A percentile compares a stretch with the other conserved stretches of the same genome.
Evolutionary conservation across 2,797 vertebrate genomes (phyloP).

Genomic region (Otus scops): DNA sequence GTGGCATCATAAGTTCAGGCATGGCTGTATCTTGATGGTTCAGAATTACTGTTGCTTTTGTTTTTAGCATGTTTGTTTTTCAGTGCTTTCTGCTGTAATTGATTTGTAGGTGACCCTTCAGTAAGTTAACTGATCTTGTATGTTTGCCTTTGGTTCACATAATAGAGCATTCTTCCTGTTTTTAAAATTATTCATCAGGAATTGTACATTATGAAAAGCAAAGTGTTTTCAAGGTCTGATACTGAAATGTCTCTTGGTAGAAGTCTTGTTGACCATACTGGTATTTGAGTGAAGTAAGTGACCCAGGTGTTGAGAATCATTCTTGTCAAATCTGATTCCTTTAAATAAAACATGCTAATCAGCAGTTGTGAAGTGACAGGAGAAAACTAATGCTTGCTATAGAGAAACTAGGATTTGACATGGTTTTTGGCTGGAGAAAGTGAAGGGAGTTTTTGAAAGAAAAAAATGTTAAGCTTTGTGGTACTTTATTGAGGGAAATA

Average conservation of each 20-base stretch:
- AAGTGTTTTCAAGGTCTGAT: neutral
- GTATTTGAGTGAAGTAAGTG: neutral
- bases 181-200: neutral
- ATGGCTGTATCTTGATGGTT: neutral
- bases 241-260: neutral
- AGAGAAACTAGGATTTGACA: neutral
- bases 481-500: neutral
- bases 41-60: neutral
- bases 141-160: neutral
- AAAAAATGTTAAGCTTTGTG: neutral
- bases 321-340: neutral
- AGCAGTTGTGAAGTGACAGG: neutral
- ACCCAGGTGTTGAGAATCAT: neutral
- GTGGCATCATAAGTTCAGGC: neutral
- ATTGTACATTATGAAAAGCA: neutral
- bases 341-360: neutral
- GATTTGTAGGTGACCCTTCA: neutral
- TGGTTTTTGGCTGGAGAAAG: neutral
- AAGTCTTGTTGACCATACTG: neutral
- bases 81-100: neutral
- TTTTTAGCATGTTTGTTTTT: neutral
- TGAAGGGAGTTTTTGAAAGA: neutral
- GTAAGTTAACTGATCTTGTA: neutral
- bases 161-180: neutral
- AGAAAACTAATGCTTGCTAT: neutral